These are phyloP conservation scores for Isaurus tuberculatus DNA, from an alignment of 92 coral and sea anemone genomes.

Conservation along the genomic window DNA sequence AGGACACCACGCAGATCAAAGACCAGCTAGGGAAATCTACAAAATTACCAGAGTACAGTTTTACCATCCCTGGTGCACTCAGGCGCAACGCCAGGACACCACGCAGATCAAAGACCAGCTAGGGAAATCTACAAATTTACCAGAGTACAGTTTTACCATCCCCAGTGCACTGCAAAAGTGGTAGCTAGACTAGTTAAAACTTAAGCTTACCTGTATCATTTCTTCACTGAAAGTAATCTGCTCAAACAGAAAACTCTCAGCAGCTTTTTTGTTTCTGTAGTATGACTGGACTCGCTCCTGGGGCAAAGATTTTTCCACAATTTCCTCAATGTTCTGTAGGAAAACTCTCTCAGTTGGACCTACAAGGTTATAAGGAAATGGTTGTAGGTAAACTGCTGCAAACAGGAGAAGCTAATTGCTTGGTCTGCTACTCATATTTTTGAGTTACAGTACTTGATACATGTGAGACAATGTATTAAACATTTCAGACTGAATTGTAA, in stretches of 20 bases:
- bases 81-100: slow-evolving; percentile 21
- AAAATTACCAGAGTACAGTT: background rate
- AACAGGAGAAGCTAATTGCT: background rate
- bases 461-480: background rate
- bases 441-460: background rate
- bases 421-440: background rate
- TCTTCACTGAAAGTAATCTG: slow-evolving; percentile 21
- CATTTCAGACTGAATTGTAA: background rate
- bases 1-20: background rate
- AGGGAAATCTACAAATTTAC: background rate
- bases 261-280: slow-evolving; percentile 17
- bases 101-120: slow-evolving; percentile 19
- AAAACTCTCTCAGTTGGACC: slow-evolving; percentile 24
- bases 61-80: background rate
- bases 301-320: slow-evolving; percentile 21
- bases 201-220: slow-evolving; percentile 1
- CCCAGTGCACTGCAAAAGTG: background rate
- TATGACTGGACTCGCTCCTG: slow-evolving; percentile 16
- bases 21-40: background rate
- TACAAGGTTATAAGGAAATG: background rate
- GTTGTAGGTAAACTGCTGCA: slow-evolving; percentile 2
- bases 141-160: background rate
- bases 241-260: slow-evolving; percentile 11
- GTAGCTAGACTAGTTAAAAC: background rate
- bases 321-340: slow-evolving; percentile 7